Conservation (phyloP, 2,888 invertebrate species). For the Gnatocerus cornutus region DNA sequence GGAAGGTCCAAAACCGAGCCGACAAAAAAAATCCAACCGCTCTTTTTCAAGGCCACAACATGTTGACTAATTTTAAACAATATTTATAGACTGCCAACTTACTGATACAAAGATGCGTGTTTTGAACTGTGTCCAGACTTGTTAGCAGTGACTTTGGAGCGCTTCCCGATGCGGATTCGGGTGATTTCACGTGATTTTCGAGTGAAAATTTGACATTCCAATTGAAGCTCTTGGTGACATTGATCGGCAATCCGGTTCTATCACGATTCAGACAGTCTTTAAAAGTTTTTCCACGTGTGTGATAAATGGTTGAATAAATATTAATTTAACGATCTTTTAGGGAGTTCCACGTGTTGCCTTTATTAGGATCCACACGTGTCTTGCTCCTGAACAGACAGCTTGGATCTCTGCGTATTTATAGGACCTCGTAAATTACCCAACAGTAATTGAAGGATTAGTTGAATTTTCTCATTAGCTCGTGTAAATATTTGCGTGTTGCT, state of each 20-base stretch:
- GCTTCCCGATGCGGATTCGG: constrained; percentile 3
- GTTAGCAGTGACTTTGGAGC: constrained; percentile 18
- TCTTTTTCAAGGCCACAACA: no score
- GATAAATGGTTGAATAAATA: constrained; percentile 19
- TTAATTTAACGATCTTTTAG: neutral
- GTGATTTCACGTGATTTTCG: constrained; percentile 12
- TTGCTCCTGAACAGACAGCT: constrained; percentile 10
- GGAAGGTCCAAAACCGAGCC: no score
- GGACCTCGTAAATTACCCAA: constrained; percentile 13
- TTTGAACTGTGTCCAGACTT: constrained; percentile 19
- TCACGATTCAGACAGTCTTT: neutral
- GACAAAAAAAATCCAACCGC: no score
- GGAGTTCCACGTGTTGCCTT: neutral
- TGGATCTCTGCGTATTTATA: constrained; percentile 19
- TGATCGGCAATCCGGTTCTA: constrained; percentile 17
- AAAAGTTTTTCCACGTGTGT: constrained; percentile 13
- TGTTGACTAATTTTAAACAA: constrained; percentile 30
- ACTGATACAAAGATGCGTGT: constrained; percentile 16
- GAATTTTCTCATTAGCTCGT: no score
- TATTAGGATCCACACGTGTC: constrained; percentile 14
- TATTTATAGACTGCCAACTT: constrained; percentile 32
- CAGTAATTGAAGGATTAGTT: neutral
- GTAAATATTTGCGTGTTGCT: constrained; percentile 11
- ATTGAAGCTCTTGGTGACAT: constrained; percentile 2
- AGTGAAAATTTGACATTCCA: constrained; percentile 11